Conservation (phyloP, 2,888 invertebrate species). For the Drosophila neotestacea region DNA sequence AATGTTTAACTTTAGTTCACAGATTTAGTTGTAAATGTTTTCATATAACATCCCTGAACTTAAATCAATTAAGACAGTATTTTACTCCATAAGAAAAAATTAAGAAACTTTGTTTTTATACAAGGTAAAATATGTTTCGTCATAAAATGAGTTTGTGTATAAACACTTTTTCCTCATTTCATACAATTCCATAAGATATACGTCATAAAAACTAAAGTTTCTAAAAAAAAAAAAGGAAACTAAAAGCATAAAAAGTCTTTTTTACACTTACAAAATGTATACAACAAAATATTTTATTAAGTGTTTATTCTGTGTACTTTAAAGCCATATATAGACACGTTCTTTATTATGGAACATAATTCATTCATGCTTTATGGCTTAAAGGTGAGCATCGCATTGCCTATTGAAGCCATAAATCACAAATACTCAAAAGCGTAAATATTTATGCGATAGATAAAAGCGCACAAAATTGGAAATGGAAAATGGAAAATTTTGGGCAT, state of each 20-base stretch:
- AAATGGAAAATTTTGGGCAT: conserved; percentile 4
- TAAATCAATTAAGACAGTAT: too few relatives aligned
- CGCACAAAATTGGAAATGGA: conserved; percentile 1
- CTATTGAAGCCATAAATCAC: conserved; percentile 20
- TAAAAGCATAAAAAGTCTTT: neutral
- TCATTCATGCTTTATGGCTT: conserved; percentile 9
- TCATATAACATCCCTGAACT: too few relatives aligned
- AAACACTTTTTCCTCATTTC: too few relatives aligned
- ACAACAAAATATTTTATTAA: neutral
- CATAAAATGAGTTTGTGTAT: too few relatives aligned
- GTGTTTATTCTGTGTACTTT: neutral
- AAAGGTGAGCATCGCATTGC: conserved; percentile 12
- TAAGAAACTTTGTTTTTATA: too few relatives aligned
- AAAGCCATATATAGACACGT: neutral
- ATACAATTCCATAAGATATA: too few relatives aligned
- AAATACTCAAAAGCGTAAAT: conserved; percentile 18
- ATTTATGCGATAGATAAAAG: conserved; percentile 26
- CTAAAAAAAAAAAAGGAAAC: neutral
- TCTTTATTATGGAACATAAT: neutral
- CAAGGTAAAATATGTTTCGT: too few relatives aligned
- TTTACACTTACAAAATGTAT: neutral
- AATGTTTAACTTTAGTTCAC: neutral
- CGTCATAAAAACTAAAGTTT: neutral
- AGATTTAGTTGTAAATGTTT: too few relatives aligned
- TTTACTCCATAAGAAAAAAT: too few relatives aligned